phyloP scores from a whole-genome alignment of 2,113 vertebrate species.

The Sitta europaea region DNA sequence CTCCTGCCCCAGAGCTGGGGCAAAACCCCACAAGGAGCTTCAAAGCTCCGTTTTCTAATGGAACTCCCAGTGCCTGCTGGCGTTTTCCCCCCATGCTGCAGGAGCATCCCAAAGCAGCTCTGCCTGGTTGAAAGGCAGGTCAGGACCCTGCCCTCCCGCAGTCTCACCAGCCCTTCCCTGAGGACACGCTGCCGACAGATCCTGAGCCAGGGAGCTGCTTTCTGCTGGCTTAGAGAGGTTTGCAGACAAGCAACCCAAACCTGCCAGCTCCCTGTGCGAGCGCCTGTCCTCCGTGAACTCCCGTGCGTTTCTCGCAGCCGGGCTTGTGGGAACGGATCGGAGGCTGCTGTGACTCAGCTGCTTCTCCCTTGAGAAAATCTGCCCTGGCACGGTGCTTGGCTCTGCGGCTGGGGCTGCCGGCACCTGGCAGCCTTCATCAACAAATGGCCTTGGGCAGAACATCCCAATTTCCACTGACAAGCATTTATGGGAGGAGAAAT shows the following conservation, averaged over 20 bases:
- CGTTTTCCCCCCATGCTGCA: neutral
- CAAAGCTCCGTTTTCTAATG: neutral
- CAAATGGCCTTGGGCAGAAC: slow-evolving; percentile 7
- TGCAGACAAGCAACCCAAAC: neutral
- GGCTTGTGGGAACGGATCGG: slow-evolving; percentile 27
- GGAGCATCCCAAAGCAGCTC: neutral
- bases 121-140: neutral
- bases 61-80: neutral
- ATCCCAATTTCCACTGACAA: slow-evolving; percentile 2
- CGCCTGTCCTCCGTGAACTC: neutral
- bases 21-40: fast-evolving
- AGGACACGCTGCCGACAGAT: neutral
- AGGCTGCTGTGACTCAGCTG: slow-evolving; percentile 37
- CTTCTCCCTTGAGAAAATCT: slow-evolving; percentile 52
- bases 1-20: neutral
- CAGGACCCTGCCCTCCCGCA: neutral
- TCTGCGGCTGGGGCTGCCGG: neutral
- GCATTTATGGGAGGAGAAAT: neutral
- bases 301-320: neutral
- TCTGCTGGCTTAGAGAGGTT: neutral
- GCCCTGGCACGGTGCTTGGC: neutral
- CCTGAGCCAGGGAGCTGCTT: neutral
- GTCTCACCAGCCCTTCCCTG: neutral
- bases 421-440: slow-evolving; percentile 17
- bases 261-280: neutral